Evolutionary conservation across 2,888 invertebrate genomes (phyloP), one percentile per base, ranked within the genome.

Genomic region (Tipula vernalis): DNA sequence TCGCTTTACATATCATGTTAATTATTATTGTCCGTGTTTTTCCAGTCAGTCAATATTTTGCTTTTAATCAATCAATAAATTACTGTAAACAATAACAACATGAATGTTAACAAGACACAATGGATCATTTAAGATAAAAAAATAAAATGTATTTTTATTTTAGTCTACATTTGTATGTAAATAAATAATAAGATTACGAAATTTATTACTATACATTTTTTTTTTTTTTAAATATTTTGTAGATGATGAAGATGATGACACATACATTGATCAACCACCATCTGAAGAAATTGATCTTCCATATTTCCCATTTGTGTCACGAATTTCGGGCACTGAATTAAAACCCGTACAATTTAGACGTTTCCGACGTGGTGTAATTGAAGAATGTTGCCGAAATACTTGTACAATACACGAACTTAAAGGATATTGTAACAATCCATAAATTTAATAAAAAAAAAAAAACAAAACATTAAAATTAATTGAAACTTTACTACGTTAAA

Each of bases 371-470:
- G 92, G 92, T 13, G 90, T 92, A 86, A 89, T 90, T 87, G 92
- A 92, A 88, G 92, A 92, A 87, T 92, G 92, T 88, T 92, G 92
- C 88, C 87, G 89, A 57, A 92, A 92, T 87, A 87, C 90, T 1
- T 92, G 92, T 88, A 89, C 90, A 36, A 88, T 90, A 42, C 88
- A 89, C 15, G 92, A 92, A 88, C 87, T 92, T 87, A 87, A 87
- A 57, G 90, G 89, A 87, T 92, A 92, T 87, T 92, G 92, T 87
- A 91, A 84, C 28, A 71, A 28, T 71, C 71, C 71, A 28, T 71
- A 71, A 51, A 71, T 71, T 15, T 15, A 57, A 57, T 15, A 15
- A 6, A 57, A 6, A 28, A 10, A 28, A 8, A 71, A 71, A 71
- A 6, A 71, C 18, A 28, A 8, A 28, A 71, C 18, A 5, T 71